A percentile compares a stretch with the other conserved stretches of the same genome.
phyloP scores from a whole-genome alignment of 1,140 invertebrate genomes.

The Zaprionus ornatus region DNA sequence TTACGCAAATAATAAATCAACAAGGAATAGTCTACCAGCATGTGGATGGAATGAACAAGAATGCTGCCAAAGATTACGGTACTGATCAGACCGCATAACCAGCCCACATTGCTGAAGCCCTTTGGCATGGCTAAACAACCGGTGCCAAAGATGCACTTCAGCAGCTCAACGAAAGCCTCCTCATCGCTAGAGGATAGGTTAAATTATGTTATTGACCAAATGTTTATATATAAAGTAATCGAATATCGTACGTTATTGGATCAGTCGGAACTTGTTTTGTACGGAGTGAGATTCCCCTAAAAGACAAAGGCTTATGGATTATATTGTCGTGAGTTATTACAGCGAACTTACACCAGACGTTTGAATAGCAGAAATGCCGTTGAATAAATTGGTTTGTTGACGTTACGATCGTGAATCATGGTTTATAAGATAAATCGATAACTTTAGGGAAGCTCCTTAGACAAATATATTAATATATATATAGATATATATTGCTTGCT shows the following conservation, averaged over 20 bases:
- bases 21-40: conserved; percentile 48
- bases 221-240: too few species aligned
- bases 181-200: conserved; percentile 32
- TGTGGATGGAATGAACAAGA: conserved; percentile 54
- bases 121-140: conserved; percentile 64
- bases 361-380: background rate
- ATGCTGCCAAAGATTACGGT: conserved; percentile 34
- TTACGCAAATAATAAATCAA: background rate
- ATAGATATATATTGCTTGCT: conserved; percentile 1
- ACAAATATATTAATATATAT: background rate
- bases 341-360: conserved; percentile 7
- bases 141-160: conserved; percentile 61
- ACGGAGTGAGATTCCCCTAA: background rate
- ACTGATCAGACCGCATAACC: conserved; percentile 48
- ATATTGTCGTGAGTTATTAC: background rate
- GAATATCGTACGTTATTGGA: conserved; percentile 38
- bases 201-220: background rate
- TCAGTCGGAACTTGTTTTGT: background rate
- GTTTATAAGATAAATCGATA: background rate
- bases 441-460: conserved; percentile 14
- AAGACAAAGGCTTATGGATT: background rate
- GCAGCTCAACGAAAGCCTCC: conserved; percentile 55
- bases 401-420: background rate
- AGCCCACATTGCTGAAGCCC: conserved; percentile 47
- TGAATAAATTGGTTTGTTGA: background rate